Evolutionary conservation across 2,113 vertebrate species (phyloP).

Genomic region (Symphodus melops): DNA sequence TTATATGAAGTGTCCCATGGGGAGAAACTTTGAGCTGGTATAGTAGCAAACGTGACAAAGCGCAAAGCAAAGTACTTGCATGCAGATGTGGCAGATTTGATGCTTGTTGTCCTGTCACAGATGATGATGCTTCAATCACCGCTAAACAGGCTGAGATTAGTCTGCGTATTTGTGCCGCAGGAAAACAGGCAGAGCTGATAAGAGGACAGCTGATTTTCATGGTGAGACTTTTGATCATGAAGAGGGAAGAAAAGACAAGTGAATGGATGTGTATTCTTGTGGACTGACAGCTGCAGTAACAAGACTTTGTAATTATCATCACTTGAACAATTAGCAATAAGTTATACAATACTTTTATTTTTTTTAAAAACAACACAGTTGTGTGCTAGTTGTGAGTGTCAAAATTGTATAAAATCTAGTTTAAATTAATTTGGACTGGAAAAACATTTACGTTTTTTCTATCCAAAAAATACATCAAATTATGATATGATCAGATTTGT

Average conservation of each 20-base stretch:
- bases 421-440: too few species aligned
- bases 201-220: conserved; percentile 1
- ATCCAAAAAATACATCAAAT: too few species aligned
- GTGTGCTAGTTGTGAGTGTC: too few species aligned
- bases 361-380: too few species aligned
- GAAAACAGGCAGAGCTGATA: neutral
- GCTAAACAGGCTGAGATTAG: conserved; percentile 33
- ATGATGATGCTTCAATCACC: conserved; percentile 17
- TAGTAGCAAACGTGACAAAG: conserved; percentile 1
- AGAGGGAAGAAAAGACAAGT: neutral
- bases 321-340: neutral
- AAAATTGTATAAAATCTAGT: too few species aligned
- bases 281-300: too few species aligned
- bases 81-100: conserved; percentile 20
- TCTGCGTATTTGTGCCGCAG: conserved; percentile 12
- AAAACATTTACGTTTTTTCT: too few species aligned
- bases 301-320: neutral
- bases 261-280: neutral
- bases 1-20: too few species aligned
- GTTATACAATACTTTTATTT: too few species aligned
- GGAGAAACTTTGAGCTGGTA: neutral
- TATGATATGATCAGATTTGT: neutral
- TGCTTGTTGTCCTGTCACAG: conserved; percentile 16
- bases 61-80: neutral
- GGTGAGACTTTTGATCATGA: too few species aligned